Conservation (phyloP, 2,797 vertebrate genomes). For the Columba guinea region DNA sequence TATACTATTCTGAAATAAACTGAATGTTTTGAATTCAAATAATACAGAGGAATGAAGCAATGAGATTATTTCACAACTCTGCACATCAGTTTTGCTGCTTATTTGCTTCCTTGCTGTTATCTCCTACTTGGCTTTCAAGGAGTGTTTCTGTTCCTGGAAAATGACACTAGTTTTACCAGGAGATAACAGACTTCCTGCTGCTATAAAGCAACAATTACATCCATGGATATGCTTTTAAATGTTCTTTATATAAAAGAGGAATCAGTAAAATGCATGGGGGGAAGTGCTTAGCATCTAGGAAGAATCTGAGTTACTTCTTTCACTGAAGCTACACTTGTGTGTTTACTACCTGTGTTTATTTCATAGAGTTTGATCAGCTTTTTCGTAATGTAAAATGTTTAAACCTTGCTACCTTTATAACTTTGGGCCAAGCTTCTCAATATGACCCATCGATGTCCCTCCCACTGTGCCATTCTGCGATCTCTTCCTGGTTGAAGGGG, state of each 20-base stretch:
- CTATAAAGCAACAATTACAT: neutral
- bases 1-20: neutral
- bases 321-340: neutral
- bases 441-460: neutral
- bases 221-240: neutral
- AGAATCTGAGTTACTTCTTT: neutral
- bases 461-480: neutral
- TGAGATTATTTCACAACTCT: neutral
- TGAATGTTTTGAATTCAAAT: neutral
- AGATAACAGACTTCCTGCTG: neutral
- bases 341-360: neutral
- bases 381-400: neutral
- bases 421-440: neutral
- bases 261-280: accelerated
- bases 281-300: neutral
- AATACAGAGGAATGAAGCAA: neutral
- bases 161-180: neutral
- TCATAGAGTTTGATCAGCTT: neutral
- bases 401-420: neutral
- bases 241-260: neutral
- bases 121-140: neutral
- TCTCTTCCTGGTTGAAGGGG: neutral
- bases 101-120: neutral
- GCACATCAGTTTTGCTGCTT: neutral
- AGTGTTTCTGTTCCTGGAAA: neutral